These are phyloP conservation scores for Hestina assimilis DNA, from an alignment of 1,140 invertebrate genomes.

Conservation along the genomic window DNA sequence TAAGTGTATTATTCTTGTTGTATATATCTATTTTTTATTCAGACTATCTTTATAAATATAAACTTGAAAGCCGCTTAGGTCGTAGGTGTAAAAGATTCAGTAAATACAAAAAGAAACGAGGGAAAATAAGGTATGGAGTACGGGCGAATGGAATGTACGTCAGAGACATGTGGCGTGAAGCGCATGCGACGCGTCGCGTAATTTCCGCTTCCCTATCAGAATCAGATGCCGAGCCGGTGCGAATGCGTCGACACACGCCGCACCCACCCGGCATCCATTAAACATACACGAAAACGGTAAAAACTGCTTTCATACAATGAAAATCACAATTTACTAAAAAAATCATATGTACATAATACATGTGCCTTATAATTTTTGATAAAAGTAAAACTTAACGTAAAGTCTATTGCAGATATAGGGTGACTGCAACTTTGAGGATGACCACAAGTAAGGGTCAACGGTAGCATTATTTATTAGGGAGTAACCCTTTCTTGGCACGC, in stretches of 20 bases:
- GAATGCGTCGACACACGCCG: slow-evolving; percentile 30
- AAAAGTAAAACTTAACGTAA: not conserved
- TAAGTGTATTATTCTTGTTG: no score
- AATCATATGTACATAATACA: no score
- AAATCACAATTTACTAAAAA: not conserved
- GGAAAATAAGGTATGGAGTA: slow-evolving; percentile 45
- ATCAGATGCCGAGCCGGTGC: slow-evolving; percentile 38
- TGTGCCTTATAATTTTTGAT: not conserved
- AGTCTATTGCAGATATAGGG: not conserved
- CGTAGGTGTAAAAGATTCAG: slow-evolving; percentile 40
- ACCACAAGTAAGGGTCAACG: slow-evolving; percentile 15
- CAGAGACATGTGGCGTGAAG: slow-evolving; percentile 49
- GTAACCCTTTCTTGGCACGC: slow-evolving; percentile 47
- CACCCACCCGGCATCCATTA: slow-evolving; percentile 22
- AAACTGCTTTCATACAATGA: not conserved
- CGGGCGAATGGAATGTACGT: slow-evolving; percentile 40
- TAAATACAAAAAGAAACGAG: slow-evolving; percentile 39
- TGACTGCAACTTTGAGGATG: slow-evolving; percentile 19
- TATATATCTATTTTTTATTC: no score
- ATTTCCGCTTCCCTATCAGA: slow-evolving; percentile 70
- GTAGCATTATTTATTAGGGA: slow-evolving; percentile 20
- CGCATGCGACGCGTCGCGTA: slow-evolving; percentile 68
- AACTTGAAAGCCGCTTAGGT: slow-evolving; percentile 12
- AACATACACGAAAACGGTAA: slow-evolving; percentile 18
- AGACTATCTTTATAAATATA: slow-evolving; percentile 4